Base-by-base conservation (phyloP, 2,113 vertebrate species). In the Xiphorhynchus elegans region DNA sequence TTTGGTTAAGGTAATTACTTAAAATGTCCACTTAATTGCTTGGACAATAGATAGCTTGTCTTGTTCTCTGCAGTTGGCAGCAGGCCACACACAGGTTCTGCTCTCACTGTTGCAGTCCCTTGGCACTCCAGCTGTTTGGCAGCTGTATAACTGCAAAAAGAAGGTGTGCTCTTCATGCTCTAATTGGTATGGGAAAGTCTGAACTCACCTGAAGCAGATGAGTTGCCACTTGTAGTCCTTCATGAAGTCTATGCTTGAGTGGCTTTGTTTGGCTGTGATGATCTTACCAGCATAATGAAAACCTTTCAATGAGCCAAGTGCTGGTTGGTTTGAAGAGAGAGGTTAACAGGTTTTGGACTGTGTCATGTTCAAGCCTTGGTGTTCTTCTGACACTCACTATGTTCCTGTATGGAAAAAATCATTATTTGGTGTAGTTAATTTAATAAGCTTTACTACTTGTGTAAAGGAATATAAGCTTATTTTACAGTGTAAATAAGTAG, bases 11-110 rank as follows among this genome's bases (percentile, higher is more conserved):
- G 24, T 12, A 4, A 40, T 42, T 7, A 7, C 6, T 1, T 26
- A 1, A 26, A 21, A 3, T 7, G 5, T 11, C 9, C 0, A 4
- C 10, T n/a, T 16, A 20, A 1, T 6, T 26, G 0, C 18, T 14
- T 17, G 11, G 20, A 33, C 31, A 33, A 5, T 7, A 8, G 11
- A 20, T 13, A 11, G 20, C 8, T 59, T 60, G 37, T 9, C 31
- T 25, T 37, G 11, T 19, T 53, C 15, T 55, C 0, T 39, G 18
- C 4, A 7, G 7, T 7, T 11, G 6, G 10, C 53, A 19, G 35
- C 20, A 60, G 35, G 13, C 58, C n/a, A 4, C 21, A 16, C 14
- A 13, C 9, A 46, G 18, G 6, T 13, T 55, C 18, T 39, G 16
- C 10, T 39, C 14, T 28, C 33, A 19, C 1, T 3, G n/a, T 47